A percentile compares a stretch with the other conserved stretches of the same genome.
Conservation (phyloP, 2,113 vertebrate species). For the Crotalus helleri region DNA sequence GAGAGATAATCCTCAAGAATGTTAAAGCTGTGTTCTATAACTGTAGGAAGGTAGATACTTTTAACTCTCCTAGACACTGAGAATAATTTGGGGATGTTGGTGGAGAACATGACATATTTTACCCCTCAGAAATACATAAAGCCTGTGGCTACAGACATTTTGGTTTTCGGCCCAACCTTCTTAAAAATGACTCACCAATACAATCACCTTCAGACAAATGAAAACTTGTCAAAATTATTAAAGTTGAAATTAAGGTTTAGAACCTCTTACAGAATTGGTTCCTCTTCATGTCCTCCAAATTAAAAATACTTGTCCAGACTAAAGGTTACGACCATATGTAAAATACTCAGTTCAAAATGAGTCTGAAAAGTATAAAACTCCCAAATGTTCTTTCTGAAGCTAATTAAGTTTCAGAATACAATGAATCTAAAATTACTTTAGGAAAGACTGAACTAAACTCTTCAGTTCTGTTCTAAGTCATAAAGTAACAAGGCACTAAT, state of each 20-base stretch:
- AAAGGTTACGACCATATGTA: not conserved
- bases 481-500: constrained; percentile 64
- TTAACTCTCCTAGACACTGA: not conserved
- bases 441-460: constrained; percentile 29
- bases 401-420: constrained; percentile 2
- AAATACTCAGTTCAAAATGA: not conserved
- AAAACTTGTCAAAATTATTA: not conserved
- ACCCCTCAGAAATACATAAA: not conserved
- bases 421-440: not conserved
- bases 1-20: not conserved
- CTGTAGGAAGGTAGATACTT: not conserved
- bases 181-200: not conserved
- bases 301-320: not conserved
- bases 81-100: not conserved
- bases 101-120: not conserved
- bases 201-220: not conserved
- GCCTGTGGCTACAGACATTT: not conserved
- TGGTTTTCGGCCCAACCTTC: not conserved
- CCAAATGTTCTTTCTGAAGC: not conserved
- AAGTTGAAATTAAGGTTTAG: not conserved
- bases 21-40: not conserved
- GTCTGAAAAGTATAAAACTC: not conserved
- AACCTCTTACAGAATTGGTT: not conserved
- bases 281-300: not conserved
- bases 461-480: constrained; percentile 16